A percentile compares a stretch with the other conserved stretches of the same genome.
phyloP scores from a whole-genome alignment of 37 sponge, comb jelly and placozoan genomes.

The Trichoplax adhaerens region DNA sequence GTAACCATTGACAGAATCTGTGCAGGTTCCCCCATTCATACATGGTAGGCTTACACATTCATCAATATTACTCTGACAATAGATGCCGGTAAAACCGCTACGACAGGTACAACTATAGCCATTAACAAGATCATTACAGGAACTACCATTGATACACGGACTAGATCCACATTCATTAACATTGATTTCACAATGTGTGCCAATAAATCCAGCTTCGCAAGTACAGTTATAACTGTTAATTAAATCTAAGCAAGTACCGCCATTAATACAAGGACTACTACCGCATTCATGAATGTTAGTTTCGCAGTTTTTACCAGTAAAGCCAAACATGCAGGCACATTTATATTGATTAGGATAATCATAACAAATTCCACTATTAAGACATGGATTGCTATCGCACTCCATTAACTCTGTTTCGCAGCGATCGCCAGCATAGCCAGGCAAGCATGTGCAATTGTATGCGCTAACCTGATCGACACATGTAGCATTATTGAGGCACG shows the following conservation, averaged over 20 bases:
- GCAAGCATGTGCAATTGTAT: neutral
- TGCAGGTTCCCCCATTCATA: conserved; percentile 26
- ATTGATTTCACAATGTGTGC: too few species aligned
- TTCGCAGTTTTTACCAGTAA: conserved; percentile 17
- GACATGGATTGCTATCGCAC: conserved; percentile 1
- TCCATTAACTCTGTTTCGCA: conserved; percentile 1
- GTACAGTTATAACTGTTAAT: too few species aligned
- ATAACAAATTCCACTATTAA: conserved; percentile 22
- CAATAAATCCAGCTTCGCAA: too few species aligned
- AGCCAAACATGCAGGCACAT: conserved; percentile 28
- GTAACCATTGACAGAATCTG: conserved; percentile 6
- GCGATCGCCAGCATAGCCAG: too few species aligned
- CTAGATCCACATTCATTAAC: neutral
- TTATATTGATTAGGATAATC: conserved; percentile 11
- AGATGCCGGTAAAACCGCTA: conserved; percentile 2
- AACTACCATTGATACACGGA: neutral
- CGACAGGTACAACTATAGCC: conserved; percentile 3
- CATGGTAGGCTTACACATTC: conserved; percentile 29
- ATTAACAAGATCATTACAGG: neutral
- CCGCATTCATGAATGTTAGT: conserved; percentile 8
- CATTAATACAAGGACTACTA: conserved; percentile 1
- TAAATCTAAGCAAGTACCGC: too few species aligned
- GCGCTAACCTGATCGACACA: conserved; percentile 4
- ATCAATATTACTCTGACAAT: conserved; percentile 38
- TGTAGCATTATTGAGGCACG: conserved; percentile 7